phyloP scores from a whole-genome alignment of 2,113 vertebrate species.

The Pantherophis guttatus region DNA sequence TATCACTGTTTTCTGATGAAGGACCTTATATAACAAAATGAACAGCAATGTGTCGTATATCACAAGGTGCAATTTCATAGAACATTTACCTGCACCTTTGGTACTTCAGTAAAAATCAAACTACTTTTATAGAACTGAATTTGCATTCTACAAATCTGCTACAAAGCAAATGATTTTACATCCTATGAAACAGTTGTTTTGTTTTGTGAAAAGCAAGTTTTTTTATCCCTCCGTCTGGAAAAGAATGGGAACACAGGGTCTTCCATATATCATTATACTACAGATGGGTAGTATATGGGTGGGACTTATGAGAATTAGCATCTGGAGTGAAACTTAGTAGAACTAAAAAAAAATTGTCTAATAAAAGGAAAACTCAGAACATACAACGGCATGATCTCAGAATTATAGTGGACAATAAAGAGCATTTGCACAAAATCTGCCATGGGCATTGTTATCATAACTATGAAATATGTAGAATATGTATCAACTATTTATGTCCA shows the following conservation, averaged over 20 bases:
- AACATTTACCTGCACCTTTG: not conserved
- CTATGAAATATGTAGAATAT: not conserved
- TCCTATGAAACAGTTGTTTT: not conserved
- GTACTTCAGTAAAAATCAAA: not conserved
- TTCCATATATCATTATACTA: not conserved
- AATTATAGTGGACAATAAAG: not conserved
- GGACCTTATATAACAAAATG: slow-evolving; percentile 75
- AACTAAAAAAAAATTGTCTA: not conserved
- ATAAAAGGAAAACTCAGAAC: not conserved
- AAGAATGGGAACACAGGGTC: too few relatives aligned
- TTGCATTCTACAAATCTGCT: not conserved
- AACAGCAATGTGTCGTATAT: not conserved
- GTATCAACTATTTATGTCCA: not conserved
- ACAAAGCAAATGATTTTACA: not conserved
- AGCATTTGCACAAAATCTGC: not conserved
- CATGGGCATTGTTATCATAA: not conserved
- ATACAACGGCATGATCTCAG: not conserved
- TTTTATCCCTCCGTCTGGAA: not conserved
- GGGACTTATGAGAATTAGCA: not conserved
- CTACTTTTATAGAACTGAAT: not conserved
- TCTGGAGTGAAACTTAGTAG: not conserved
- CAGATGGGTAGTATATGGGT: not conserved
- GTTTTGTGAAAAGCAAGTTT: not conserved
- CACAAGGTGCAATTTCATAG: not conserved
- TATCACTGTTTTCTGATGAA: slow-evolving; percentile 70